Evolutionary conservation across 2,888 invertebrate species (phyloP).

Genomic region (Cyclophora albipunctata): DNA sequence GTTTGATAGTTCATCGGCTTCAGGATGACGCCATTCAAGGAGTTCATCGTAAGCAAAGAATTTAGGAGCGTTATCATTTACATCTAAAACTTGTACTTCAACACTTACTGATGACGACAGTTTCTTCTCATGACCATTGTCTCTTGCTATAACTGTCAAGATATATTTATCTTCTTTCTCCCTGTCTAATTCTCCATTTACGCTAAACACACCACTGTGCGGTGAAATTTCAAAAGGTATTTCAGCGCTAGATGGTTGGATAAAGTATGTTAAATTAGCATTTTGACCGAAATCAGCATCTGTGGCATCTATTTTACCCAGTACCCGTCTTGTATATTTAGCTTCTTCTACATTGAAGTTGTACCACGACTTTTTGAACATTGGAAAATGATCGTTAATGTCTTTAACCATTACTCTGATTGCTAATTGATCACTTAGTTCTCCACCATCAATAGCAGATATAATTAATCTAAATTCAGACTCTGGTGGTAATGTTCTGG

Average conservation of each 20-base stretch:
- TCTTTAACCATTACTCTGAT: constrained; percentile 84
- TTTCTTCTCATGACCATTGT: constrained; percentile 79
- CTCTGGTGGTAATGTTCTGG: constrained; percentile 82
- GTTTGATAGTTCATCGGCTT: constrained; percentile 62
- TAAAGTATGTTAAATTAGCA: constrained; percentile 83
- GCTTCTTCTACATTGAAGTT: constrained; percentile 89
- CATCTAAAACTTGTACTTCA: constrained; percentile 86
- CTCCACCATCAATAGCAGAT: constrained; percentile 84
- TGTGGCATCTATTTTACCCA: constrained; percentile 85
- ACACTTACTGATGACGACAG: constrained; percentile 84
- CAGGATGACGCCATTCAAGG: constrained; percentile 63
- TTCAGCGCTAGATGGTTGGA: constrained; percentile 65
- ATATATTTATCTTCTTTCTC: constrained; percentile 82
- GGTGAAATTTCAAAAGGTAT: constrained; percentile 83
- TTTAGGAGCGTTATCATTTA: constrained; percentile 88
- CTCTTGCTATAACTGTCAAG: constrained; percentile 82
- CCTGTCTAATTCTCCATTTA: constrained; percentile 85
- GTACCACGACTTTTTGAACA: constrained; percentile 88
- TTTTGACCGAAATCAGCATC: constrained; percentile 89
- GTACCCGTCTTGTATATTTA: constrained; percentile 79
- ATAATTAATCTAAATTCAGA: constrained; percentile 84
- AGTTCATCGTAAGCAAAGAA: constrained; percentile 86
- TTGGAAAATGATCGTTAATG: constrained; percentile 89
- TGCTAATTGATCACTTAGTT: constrained; percentile 80
- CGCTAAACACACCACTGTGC: constrained; percentile 80